phyloP scores from a whole-genome alignment of 2,113 vertebrate species.

The Chloebia gouldiae region DNA sequence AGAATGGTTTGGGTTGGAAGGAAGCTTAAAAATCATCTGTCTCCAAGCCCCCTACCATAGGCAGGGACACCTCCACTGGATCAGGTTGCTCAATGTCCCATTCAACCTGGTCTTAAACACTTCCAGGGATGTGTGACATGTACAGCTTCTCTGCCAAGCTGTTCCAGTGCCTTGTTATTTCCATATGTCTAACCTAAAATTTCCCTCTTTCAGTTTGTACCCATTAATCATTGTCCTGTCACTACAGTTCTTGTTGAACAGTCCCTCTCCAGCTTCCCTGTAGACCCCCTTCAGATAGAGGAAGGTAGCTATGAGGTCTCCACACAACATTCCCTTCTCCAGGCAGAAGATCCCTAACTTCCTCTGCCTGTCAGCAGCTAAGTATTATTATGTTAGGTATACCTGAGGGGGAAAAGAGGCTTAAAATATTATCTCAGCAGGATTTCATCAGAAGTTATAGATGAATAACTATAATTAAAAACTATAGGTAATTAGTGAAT shows the following conservation, averaged over 20 bases:
- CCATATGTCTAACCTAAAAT: neutral
- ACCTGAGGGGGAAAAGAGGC: neutral
- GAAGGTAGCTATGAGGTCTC: neutral
- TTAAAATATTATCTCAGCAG: neutral
- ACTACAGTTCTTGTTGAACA: neutral
- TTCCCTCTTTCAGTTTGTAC: neutral
- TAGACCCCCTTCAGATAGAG: neutral
- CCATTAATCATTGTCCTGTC: neutral
- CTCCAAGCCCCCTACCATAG: neutral
- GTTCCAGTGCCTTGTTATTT: neutral
- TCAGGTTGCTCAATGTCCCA: neutral
- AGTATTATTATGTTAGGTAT: neutral
- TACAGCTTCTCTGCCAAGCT: neutral
- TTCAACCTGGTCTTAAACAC: neutral
- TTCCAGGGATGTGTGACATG: neutral
- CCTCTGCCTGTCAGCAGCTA: neutral
- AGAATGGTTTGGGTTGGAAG: neutral
- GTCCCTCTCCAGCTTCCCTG: neutral
- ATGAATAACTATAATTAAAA: neutral
- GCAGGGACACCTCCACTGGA: neutral
- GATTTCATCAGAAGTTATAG: neutral
- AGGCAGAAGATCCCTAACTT: neutral
- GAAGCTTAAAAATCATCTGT: neutral
- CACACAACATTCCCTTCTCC: neutral
- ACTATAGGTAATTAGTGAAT: neutral